A percentile compares a stretch with the other conserved stretches of the same genome.
phyloP scores from a whole-genome alignment of 2,797 vertebrate genomes.

The Huso huso region DNA sequence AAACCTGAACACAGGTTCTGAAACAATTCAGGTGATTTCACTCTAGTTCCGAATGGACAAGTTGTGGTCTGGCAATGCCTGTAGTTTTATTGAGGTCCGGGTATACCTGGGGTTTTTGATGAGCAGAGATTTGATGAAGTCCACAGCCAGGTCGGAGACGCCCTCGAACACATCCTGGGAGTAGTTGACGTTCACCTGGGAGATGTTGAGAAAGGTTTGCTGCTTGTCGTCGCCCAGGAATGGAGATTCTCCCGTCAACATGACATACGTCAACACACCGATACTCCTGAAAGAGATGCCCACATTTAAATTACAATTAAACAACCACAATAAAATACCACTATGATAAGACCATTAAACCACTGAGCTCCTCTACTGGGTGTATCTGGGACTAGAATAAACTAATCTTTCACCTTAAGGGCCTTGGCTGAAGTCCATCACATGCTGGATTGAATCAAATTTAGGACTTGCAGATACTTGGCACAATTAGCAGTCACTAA shows the following conservation, averaged over 20 bases:
- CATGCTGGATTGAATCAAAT: too few species aligned
- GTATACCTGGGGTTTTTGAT: constrained; percentile 66
- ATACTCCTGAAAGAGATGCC: constrained; percentile 49
- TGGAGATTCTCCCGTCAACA: constrained; percentile 71
- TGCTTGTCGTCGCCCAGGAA: constrained; percentile 68
- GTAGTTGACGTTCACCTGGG: constrained; percentile 66
- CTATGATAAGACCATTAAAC: too few species aligned
- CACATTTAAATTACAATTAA: too few species aligned
- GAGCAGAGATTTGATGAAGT: constrained; percentile 68
- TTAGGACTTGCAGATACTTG: too few species aligned
- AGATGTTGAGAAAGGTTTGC: constrained; percentile 74
- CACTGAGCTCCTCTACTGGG: too few species aligned
- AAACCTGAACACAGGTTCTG: too few species aligned
- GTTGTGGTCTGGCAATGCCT: background rate
- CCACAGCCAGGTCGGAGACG: constrained; percentile 59
- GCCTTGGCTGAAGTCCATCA: too few species aligned
- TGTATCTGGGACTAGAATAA: too few species aligned
- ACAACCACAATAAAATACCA: too few species aligned
- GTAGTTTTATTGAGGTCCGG: background rate
- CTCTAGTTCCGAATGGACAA: background rate
- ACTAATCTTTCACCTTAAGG: too few species aligned
- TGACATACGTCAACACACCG: constrained; percentile 64
- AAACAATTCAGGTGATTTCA: background rate
- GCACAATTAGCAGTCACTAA: too few species aligned
- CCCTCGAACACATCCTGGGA: constrained; percentile 62